These are phyloP conservation scores for Baronia brevicornis DNA, from an alignment of 2,888 invertebrate genomes.

Conservation along the genomic window DNA sequence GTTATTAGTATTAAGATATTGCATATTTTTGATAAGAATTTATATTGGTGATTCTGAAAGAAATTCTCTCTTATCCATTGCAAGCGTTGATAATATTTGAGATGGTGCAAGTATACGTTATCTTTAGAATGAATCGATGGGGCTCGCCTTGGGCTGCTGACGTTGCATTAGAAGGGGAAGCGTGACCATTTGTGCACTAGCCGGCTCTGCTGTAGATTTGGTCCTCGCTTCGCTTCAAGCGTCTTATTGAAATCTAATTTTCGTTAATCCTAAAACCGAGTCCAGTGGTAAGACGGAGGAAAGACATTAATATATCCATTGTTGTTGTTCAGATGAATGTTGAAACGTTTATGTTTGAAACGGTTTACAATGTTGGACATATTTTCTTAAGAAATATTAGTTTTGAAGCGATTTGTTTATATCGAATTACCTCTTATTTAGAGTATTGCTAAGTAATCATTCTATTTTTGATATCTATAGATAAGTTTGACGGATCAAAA, in stretches of 20 bases:
- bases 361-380: constrained; percentile 4
- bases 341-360: constrained; percentile 11
- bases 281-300: constrained; percentile 37
- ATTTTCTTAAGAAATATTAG: too few relatives aligned
- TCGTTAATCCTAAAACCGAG: constrained; percentile 64
- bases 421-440: too few relatives aligned
- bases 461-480: too few relatives aligned
- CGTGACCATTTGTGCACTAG: constrained; percentile 61
- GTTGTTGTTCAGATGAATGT: constrained; percentile 40
- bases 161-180: constrained; percentile 57
- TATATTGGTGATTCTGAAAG: too few relatives aligned
- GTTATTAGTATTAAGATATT: too few relatives aligned
- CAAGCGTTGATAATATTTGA: constrained; percentile 4
- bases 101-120: background rate
- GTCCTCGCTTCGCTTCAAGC: constrained; percentile 55
- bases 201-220: constrained; percentile 59
- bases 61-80: too few relatives aligned
- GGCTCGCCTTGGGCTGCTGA: constrained; percentile 34
- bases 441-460: too few relatives aligned
- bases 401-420: too few relatives aligned
- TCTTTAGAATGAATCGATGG: constrained; percentile 3
- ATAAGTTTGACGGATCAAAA: too few relatives aligned
- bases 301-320: constrained; percentile 46
- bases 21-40: too few relatives aligned
- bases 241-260: constrained; percentile 75